Conservation (phyloP, 2,797 vertebrate species). For the Momotus momota region DNA sequence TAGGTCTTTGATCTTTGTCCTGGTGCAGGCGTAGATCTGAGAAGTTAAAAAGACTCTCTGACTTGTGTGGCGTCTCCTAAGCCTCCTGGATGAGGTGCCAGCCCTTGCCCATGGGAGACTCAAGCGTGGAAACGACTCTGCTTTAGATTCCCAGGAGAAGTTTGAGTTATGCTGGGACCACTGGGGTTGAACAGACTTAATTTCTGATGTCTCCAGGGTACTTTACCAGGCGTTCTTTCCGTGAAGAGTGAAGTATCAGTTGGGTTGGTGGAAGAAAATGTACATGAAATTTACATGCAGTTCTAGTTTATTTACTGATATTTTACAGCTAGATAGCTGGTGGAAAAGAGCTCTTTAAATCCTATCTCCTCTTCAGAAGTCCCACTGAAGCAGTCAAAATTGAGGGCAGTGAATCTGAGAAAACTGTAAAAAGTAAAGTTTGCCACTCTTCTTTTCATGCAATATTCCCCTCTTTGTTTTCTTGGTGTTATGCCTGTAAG, state of each 20-base stretch:
- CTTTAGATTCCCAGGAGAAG: not conserved
- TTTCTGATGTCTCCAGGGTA: not conserved
- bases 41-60: not conserved
- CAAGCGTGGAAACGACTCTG: not conserved
- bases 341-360: not conserved
- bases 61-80: not conserved
- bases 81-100: not conserved
- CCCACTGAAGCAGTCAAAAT: not conserved
- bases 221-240: not conserved
- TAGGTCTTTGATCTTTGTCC: constrained; percentile 9
- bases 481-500: rapidly evolving
- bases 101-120: not conserved
- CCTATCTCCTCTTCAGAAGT: not conserved
- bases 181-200: not conserved
- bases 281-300: not conserved
- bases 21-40: not conserved
- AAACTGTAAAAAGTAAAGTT: not conserved
- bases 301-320: not conserved
- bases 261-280: not conserved
- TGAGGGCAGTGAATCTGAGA: not conserved
- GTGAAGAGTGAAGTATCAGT: not conserved
- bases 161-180: not conserved
- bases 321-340: not conserved
- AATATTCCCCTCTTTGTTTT: not conserved
- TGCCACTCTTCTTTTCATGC: not conserved